Percentiles rank a stretch among this genome's conserved stretches.
Conservation (phyloP, 2,113 vertebrate species). For the Tetrax tetrax region DNA sequence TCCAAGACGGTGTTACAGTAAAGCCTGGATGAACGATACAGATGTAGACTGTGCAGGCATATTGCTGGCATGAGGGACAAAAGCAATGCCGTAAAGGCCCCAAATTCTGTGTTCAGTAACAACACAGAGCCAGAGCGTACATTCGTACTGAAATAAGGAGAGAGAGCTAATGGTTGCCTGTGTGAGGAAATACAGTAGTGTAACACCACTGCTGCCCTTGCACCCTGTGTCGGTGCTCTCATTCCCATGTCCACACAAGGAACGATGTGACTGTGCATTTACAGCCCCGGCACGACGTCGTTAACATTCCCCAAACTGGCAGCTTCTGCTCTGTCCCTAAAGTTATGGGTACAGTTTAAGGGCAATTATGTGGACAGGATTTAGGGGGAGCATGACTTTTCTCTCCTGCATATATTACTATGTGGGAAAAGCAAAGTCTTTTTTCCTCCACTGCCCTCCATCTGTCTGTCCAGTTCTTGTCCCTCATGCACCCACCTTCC, state of each 20-base stretch:
- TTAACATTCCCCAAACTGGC: neutral
- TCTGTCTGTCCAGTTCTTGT: neutral
- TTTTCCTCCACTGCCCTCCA: neutral
- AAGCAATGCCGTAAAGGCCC: neutral
- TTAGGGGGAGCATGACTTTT: neutral
- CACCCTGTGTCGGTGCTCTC: neutral
- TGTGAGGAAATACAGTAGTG: neutral
- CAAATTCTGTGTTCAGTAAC: fast-evolving
- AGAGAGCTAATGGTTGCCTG: neutral
- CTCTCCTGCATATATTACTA: neutral
- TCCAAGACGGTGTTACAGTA: neutral
- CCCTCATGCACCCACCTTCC: neutral
- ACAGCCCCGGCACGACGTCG: neutral
- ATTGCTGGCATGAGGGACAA: neutral
- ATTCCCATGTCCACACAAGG: neutral
- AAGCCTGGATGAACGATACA: neutral
- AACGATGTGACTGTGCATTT: neutral
- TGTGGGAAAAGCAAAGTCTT: neutral
- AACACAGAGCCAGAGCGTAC: neutral
- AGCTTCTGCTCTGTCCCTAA: neutral
- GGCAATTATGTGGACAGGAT: neutral
- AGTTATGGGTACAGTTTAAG: neutral
- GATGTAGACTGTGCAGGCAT: neutral
- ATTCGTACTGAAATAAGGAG: neutral
- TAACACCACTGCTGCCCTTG: neutral